Evolutionary conservation across 2,113 vertebrate genomes (phyloP).

Genomic region (Xenopus laevis): DNA sequence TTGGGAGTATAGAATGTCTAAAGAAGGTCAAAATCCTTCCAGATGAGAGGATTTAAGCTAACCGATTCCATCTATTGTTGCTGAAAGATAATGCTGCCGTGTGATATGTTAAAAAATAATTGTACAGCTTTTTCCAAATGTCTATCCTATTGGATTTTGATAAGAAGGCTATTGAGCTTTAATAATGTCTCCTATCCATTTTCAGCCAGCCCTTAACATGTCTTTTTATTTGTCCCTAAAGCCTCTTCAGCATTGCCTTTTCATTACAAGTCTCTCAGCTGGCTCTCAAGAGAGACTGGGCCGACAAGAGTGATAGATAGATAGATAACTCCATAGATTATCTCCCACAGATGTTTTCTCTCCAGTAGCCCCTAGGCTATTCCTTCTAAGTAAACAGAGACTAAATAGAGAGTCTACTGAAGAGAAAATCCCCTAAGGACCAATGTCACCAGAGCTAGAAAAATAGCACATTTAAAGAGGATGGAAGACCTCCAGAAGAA

Average conservation of each 20-base stretch:
- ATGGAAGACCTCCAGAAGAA: conserved; percentile 36
- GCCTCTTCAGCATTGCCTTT: conserved; percentile 76
- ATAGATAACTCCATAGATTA: conserved; percentile 81
- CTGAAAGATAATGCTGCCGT: conserved; percentile 70
- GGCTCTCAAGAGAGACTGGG: conserved; percentile 71
- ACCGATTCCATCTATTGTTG: conserved; percentile 62
- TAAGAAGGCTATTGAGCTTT: conserved; percentile 83
- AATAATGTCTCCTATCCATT: conserved; percentile 78
- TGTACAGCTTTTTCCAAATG: conserved; percentile 70
- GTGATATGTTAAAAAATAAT: conserved; percentile 72
- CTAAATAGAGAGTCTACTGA: conserved; percentile 61
- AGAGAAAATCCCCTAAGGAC: conserved; percentile 59
- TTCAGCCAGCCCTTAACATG: conserved; percentile 72
- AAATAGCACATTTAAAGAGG: conserved; percentile 42
- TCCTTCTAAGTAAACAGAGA: conserved; percentile 82
- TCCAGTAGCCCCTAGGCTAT: conserved; percentile 66
- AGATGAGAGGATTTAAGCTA: conserved; percentile 56
- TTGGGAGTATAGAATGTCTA: neutral
- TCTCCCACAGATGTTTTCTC: conserved; percentile 80
- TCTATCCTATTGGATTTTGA: conserved; percentile 81
- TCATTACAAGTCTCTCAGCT: conserved; percentile 73
- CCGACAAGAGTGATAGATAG: conserved; percentile 74
- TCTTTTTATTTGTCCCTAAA: conserved; percentile 81
- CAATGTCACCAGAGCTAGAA: conserved; percentile 49
- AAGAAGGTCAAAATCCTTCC: conserved; percentile 38